Evolutionary conservation across 2,113 vertebrate species (phyloP).

Genomic region (Cryptoleucopteryx plumbea): DNA sequence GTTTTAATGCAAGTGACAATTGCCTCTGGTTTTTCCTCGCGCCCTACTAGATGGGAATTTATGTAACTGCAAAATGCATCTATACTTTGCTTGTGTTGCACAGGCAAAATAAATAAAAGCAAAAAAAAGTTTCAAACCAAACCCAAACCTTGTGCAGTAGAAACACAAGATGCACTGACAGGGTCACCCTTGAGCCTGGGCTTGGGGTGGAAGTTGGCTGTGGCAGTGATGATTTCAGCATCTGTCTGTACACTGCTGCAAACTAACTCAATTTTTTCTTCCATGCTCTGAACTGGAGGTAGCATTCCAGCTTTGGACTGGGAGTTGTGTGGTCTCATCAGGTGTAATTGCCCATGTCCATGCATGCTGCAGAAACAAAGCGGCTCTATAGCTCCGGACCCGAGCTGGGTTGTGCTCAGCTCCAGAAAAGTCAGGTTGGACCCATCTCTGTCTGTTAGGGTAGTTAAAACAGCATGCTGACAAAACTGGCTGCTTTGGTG

Average conservation of each 20-base stretch:
- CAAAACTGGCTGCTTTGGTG: not conserved
- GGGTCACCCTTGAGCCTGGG: not conserved
- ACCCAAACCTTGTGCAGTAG: accelerated
- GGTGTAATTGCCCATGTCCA: not conserved
- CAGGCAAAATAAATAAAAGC: not conserved
- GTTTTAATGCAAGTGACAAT: not conserved
- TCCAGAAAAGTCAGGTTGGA: not conserved
- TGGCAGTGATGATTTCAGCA: not conserved
- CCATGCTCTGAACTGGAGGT: not conserved
- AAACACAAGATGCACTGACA: not conserved
- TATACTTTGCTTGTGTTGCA: not conserved
- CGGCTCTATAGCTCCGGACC: not conserved
- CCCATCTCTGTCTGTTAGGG: not conserved
- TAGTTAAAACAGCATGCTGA: not conserved
- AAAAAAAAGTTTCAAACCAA: not conserved
- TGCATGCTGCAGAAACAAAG: accelerated
- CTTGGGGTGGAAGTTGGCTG: accelerated
- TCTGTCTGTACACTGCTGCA: not conserved
- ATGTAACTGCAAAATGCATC: not conserved
- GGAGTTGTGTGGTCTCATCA: not conserved
- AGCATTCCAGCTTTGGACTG: not conserved
- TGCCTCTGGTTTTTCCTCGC: not conserved
- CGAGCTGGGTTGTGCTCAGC: not conserved
- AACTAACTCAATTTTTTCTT: accelerated
- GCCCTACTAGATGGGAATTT: not conserved